Evolutionary conservation across 2,888 invertebrate species (phyloP).

Genomic region (Spodoptera picta): DNA sequence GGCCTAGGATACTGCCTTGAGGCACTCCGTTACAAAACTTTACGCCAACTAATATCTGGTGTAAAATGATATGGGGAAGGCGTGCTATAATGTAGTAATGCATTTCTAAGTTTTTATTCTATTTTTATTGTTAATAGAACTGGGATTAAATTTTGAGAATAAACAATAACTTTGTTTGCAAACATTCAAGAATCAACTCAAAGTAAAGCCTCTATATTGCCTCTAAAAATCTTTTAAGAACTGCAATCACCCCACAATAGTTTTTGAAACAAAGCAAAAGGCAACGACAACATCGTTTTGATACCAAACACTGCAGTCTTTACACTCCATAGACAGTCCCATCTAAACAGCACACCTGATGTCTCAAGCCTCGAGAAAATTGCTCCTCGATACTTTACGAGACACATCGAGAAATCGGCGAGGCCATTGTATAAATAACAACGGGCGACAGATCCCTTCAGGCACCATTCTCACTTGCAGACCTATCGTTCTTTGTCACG

Average conservation of each 20-base stretch:
- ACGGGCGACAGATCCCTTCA: conserved; percentile 43
- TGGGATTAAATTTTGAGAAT: not conserved
- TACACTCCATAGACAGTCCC: conserved; percentile 15
- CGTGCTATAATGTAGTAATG: conserved; percentile 15
- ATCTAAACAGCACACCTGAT: conserved; percentile 30
- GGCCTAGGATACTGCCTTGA: conserved; percentile 71
- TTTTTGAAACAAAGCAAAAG: not conserved
- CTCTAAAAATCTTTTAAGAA: no score
- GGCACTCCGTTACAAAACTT: conserved; percentile 65
- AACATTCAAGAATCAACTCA: no score
- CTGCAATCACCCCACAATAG: not conserved
- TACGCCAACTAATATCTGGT: conserved; percentile 61
- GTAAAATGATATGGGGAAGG: conserved; percentile 45
- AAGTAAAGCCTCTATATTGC: no score
- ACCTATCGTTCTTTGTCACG: conserved; percentile 39
- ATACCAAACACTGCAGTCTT: conserved; percentile 12
- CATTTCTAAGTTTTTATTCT: conserved; percentile 8
- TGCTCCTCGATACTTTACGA: conserved; percentile 49
- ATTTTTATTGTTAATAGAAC: not conserved
- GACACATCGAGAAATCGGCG: conserved; percentile 46
- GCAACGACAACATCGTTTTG: conserved; percentile 2
- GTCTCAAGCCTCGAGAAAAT: conserved; percentile 54
- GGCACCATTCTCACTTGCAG: conserved; percentile 39
- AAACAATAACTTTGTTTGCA: no score
- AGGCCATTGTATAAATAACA: conserved; percentile 57